Evolutionary conservation across 2,888 invertebrate species (phyloP), one percentile per base, ranked within the genome.

Genomic region (Calameuta filiformis): DNA sequence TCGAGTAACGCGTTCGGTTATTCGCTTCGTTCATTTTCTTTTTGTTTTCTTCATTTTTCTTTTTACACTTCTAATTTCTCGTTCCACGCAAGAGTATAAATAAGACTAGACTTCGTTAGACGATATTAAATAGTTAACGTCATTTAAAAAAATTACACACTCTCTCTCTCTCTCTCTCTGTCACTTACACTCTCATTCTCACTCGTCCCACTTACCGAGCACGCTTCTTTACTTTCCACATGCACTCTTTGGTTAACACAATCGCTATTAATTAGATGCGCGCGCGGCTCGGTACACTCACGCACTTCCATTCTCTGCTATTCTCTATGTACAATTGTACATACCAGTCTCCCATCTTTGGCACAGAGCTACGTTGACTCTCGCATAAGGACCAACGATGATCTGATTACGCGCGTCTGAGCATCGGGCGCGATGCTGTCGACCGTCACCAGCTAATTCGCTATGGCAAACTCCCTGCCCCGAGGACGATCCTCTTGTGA

Each of bases 281-380:
- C 33, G 33, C 73, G 35, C 35, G 9, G 11, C 35, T 74, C 35
- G 12, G n/a, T 35, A 33, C 37, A 34, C 35, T 30, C 74, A 74
- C 35, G 30, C 35, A 35, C 35, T 71, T 71, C 11, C 71, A 34
- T 34, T 30, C 30, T 34, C 71, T 30, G 31, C 30, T 31, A 71
- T 71, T 33, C 23, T 73, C 76, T 84, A 84, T 80, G 75, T 81
- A 33, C 33, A 33, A 33, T 33, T 33, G 33, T 33, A 76, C 82
- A 84, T 76, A 84, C 85, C 87, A 89, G 87, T 89, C 89, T 89
- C 85, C 85, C 82, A 86, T 90, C 90, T 90, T 90, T 90, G 90
- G 90, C 89, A 89, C 89, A 82, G 84, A 86, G 85, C 87, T 87
- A 78, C 75, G 71, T 75, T 75, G 71, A 71, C 34, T 71, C 31